Evolutionary conservation across 2,113 vertebrate genomes (phyloP), one percentile per base, ranked within the genome.

Genomic region (Antechinus stuartii): DNA sequence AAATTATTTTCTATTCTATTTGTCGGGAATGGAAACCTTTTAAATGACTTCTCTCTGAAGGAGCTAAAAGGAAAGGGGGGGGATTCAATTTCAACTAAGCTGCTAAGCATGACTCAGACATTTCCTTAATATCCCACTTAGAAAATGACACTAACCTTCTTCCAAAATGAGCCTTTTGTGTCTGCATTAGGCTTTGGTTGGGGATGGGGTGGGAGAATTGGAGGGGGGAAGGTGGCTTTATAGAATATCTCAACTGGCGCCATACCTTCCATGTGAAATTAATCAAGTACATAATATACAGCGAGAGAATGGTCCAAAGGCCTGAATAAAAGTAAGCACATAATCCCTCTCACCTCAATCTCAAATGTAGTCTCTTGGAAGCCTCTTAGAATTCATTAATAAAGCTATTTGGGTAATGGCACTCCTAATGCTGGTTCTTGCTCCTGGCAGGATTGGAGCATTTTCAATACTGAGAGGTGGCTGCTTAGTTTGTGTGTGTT

Each of bases 401-500:
- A 93, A 94, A 94, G 3, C 93, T 22, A 2, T 0, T 12, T 89
- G 53, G 95, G 16, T 90, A 90, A 76, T 3, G 0, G 19, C 95
- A 30, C 2, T 0, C 76, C 53, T 96, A 94, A 96, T 97, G 92
- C 90, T 0, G 8, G 96, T 95, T 4, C 91, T 94, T 4, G 0
- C 68, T 22, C 2, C 91, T 97, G 57, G 30, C 89, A 96, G 93
- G 94, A 35, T 0, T 2, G 95, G 4, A 94, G 7, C 9, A 76
- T 76, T 95, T 46, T 96, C 93, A 30, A 24, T n/a, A 95, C 91
- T 89, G 53, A 49, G 98, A 97, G 95, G 90, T 68, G 94, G 91
- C 93, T 89, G 96, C 96, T 96, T 95, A 49, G 91, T 97, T 97
- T 95, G 97, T 98, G 95, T 95, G 92, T 98, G 92, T 92, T 22